Evolutionary conservation across 2,797 vertebrate species (phyloP), one percentile per base, ranked within the genome.

Genomic region (Sitta carolinensis): DNA sequence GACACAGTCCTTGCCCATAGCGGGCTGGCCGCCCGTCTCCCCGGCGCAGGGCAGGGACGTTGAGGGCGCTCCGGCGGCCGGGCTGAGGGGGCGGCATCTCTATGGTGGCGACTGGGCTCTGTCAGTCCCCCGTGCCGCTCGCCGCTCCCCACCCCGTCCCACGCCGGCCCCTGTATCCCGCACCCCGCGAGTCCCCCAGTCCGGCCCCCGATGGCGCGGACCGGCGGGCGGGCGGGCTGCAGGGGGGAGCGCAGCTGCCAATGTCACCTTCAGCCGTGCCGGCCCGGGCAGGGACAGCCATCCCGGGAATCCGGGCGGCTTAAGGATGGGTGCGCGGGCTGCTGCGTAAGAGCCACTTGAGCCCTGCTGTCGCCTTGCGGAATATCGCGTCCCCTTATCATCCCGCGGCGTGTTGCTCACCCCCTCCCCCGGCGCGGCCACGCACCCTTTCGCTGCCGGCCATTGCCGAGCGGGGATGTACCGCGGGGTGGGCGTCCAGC

Each of bases 291-390:
- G 94, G 84, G 84, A 58, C 79, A 94, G 95, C 88, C 92, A 95
- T 96, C 92, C 92, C 94, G 89, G 95, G 95, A 96, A 96, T 96
- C 67, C 78, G 58, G 89, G 84, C 67, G 84, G 96, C 93, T 95
- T 96, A 96, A 92, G 91, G 81, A 93, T 92, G 94, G 89, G 83
- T 91, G 88, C 76, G 62, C 76, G 77, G 92, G 80, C 85, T 93
- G 93, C 95, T 95, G 92, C 95, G 94, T 96, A 96, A 96, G 93
- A 96, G 95, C 95, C 94, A 96, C 96, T 96, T 93, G 96, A 96
- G 96, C 96, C 92, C 84, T 87, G 84, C 95, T 92, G 95, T 95
- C 74, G 94, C 94, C 87, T 95, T 93, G 94, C 66, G 57, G 93
- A 89, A 94, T 96, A 95, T 96, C 96, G 74, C 40, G 68, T 94